A percentile compares a stretch with the other conserved stretches of the same genome.
These are phyloP conservation scores for Proisotoma minuta DNA, from an alignment of 2,888 invertebrate species.

Conservation along the genomic window DNA sequence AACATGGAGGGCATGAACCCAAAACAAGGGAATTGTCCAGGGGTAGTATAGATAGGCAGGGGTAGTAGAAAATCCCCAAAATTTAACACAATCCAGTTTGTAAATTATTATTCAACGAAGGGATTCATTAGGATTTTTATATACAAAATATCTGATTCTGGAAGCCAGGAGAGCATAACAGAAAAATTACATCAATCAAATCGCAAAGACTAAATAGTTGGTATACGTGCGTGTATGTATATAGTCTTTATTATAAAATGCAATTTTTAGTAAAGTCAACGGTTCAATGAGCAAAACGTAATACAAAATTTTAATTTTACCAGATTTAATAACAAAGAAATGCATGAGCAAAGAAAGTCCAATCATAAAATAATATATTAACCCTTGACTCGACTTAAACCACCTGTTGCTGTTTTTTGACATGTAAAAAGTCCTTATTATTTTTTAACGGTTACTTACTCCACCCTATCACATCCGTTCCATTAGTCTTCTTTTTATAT, in stretches of 20 bases:
- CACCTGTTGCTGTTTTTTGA: slow-evolving; percentile 45
- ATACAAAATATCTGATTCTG: slow-evolving; percentile 39
- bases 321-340: no score
- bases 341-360: no score
- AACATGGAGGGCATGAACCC: neutral
- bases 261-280: no score
- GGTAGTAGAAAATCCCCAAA: slow-evolving; percentile 4
- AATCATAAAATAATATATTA: no score
- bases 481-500: slow-evolving; percentile 22
- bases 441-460: slow-evolving; percentile 44
- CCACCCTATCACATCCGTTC: slow-evolving; percentile 47
- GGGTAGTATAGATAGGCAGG: neutral
- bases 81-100: no score
- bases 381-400: slow-evolving; percentile 15
- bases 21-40: neutral
- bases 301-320: no score
- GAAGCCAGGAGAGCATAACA: slow-evolving; percentile 39
- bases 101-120: slow-evolving; percentile 31
- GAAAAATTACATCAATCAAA: slow-evolving; percentile 43
- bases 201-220: neutral
- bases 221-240: neutral
- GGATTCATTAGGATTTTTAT: slow-evolving; percentile 42
- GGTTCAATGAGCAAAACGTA: no score
- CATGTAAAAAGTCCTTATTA: slow-evolving; percentile 24
- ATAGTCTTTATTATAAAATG: no score